Base-by-base conservation (phyloP, 2,888 invertebrate genomes). In the Hypomecis atomaria region DNA sequence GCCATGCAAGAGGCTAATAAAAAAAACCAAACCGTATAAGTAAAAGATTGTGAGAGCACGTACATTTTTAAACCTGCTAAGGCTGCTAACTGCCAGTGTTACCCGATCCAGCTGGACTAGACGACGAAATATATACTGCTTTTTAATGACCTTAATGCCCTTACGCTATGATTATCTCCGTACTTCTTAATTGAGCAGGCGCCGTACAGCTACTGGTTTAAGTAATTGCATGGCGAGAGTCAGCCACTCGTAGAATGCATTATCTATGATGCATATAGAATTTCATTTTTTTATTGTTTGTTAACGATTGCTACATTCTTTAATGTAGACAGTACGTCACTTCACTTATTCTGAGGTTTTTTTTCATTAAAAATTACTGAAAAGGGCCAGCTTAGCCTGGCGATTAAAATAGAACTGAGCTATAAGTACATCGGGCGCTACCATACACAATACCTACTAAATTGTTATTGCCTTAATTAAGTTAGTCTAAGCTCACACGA, bases 151-250 rank as follows among this genome's bases (percentile, higher is more conserved):
- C 71, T 68, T 74, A 77, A 72, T 71, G 67, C 67, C 67, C 62
- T 71, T 65, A 59, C 62, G 58, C 71, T 72, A 71, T 77, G 73
- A 79, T 78, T 78, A 78, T 69, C 64, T 55, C 57, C 59, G 70
- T 62, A 67, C 67, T 71, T 64, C 71, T 75, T 75, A 77, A 77
- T 76, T 77, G 75, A 76, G 69, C 69, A 75, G 76, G 75, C 76
- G 74, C 74, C 74, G 63, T 57, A 55, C 57, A 59, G 69, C 71
- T 71, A 69, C 69, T 69, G 62, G 66, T 65, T 61, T 62, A 54
- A 71, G 65, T 77, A 76, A 77, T 77, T 72, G 71, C 72, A 71
- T 67, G 63, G 66, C 62, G 48, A 62, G 61, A 67, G 65, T 13
- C 60, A 62, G 54, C 47, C 52, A 53, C 55, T 59, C 59, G 62